These are phyloP conservation scores for Cercocebus atys DNA, from an alignment of 2,113 vertebrate species.

Conservation along the genomic window DNA sequence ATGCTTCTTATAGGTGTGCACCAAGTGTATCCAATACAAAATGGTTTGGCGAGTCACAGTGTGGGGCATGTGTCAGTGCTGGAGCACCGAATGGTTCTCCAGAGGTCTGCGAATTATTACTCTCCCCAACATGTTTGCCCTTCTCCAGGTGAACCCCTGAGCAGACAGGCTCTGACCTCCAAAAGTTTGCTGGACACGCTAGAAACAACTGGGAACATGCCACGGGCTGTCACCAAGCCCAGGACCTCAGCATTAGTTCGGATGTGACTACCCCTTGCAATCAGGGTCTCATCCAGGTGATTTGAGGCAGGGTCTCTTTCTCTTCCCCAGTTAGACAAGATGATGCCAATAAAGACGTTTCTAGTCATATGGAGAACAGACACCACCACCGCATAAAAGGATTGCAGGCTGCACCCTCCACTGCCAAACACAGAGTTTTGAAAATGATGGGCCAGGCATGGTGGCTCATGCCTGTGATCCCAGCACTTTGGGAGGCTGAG, in stretches of 20 bases:
- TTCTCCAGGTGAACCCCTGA: background rate
- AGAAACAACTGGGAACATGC: background rate
- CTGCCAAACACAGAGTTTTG: background rate
- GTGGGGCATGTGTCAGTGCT: background rate
- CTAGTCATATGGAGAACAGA: background rate
- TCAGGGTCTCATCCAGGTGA: background rate
- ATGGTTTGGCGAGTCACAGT: background rate
- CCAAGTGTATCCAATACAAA: rapidly evolving
- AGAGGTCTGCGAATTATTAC: background rate
- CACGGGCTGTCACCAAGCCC: rapidly evolving
- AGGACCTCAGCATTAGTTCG: background rate
- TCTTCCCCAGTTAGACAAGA: background rate
- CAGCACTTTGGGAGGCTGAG: too few relatives aligned
- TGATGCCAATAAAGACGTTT: background rate
- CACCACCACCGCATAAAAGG: background rate
- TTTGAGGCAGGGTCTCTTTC: background rate
- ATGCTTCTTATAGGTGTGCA: background rate
- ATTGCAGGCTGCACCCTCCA: background rate
- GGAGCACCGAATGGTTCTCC: background rate
- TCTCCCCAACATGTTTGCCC: background rate
- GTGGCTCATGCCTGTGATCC: too few relatives aligned
- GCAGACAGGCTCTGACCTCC: background rate
- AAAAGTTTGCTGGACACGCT: background rate
- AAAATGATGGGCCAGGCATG: background rate
- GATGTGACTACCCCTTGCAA: background rate